Conservation (phyloP, 2,797 vertebrate species). For the Neosalanx taihuensis region DNA sequence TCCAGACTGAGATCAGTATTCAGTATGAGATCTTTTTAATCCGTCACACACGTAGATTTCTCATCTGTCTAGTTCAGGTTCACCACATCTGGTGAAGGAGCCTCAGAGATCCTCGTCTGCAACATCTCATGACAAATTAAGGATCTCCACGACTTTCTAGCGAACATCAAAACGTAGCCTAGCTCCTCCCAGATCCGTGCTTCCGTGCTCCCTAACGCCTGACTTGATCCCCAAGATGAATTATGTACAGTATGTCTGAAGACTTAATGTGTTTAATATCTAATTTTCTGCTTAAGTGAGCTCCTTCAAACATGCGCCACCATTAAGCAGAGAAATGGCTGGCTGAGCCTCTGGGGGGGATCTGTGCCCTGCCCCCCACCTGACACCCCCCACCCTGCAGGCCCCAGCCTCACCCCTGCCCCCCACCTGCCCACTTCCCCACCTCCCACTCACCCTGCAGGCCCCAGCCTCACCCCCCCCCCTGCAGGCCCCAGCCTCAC, state of each 20-base stretch:
- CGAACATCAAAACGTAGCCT: constrained; percentile 1
- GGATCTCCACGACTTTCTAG: constrained; percentile 14
- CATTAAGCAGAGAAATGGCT: constrained; percentile 43
- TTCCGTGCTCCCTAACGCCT: background rate
- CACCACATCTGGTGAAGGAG: background rate
- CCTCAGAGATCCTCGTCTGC: background rate
- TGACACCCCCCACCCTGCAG: background rate
- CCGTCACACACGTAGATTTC: background rate
- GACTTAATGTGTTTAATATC: constrained; percentile 46
- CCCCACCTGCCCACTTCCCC: too few species aligned
- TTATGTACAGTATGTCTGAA: constrained; percentile 33
- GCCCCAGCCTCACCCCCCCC: too few species aligned
- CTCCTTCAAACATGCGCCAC: constrained; percentile 41
- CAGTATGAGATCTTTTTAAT: background rate
- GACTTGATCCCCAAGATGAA: constrained; percentile 15
- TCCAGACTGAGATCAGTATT: background rate
- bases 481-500: too few species aligned
- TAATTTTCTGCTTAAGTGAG: constrained; percentile 59
- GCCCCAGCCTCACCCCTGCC: background rate
- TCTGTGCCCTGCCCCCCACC: background rate
- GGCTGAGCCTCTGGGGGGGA: background rate
- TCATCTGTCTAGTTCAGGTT: background rate
- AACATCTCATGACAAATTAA: background rate
- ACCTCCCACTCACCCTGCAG: too few species aligned
- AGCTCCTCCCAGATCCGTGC: constrained; percentile 18